A percentile compares a stretch with the other conserved stretches of the same genome.
Conservation (phyloP, 1,140 invertebrate species). For the Temnothorax curvispinosus region DNA sequence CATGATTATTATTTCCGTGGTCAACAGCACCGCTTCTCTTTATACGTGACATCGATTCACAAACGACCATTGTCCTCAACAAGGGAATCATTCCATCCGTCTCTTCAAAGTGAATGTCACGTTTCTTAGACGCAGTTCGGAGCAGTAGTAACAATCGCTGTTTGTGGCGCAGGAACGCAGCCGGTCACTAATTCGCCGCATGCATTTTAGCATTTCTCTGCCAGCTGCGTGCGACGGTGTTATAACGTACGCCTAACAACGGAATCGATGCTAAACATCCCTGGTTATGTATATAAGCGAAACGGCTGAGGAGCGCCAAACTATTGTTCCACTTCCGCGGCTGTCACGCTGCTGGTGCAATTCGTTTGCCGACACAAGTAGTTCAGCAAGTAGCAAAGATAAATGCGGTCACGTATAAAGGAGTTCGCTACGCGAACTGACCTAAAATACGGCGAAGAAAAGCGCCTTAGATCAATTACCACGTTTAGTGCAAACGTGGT, state of each 20-base stretch:
- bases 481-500: conserved; percentile 22
- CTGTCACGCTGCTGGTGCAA: conserved; percentile 37
- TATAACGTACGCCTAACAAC: conserved; percentile 38
- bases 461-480: not conserved
- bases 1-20: not conserved
- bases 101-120: conserved; percentile 41
- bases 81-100: conserved; percentile 34
- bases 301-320: conserved; percentile 35
- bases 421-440: conserved; percentile 46
- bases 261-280: conserved; percentile 63
- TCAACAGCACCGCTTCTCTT: not conserved
- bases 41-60: conserved; percentile 12
- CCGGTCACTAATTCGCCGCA: conserved; percentile 37
- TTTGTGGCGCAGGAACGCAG: not conserved
- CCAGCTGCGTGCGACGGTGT: conserved; percentile 52
- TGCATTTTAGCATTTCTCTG: conserved; percentile 60
- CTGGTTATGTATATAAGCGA: conserved; percentile 32
- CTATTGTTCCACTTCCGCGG: conserved; percentile 62
- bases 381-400: conserved; percentile 55
- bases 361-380: conserved; percentile 66
- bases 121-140: conserved; percentile 41
- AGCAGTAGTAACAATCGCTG: conserved; percentile 14
- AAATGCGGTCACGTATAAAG: conserved; percentile 66
- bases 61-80: conserved; percentile 41
- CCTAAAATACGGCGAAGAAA: conserved; percentile 45